These are phyloP conservation scores for Siphamia tubifer DNA, from an alignment of 2,113 vertebrate species.

Conservation along the genomic window DNA sequence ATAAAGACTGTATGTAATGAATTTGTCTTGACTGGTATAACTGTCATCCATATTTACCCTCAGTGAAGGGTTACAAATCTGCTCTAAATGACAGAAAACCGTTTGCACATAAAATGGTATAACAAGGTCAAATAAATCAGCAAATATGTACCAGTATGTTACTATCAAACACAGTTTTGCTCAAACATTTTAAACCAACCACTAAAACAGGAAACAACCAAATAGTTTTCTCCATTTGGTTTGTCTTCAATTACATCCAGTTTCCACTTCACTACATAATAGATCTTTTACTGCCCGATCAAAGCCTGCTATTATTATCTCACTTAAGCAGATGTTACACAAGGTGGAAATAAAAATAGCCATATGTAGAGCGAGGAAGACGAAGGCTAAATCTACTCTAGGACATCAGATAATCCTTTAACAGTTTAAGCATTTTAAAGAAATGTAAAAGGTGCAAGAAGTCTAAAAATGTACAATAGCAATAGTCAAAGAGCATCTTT, in stretches of 20 bases:
- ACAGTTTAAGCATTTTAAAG: background rate
- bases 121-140: too few relatives aligned
- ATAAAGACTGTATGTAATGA: background rate
- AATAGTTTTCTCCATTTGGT: background rate
- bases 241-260: background rate
- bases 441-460: too few relatives aligned
- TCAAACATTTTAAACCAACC: background rate
- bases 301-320: conserved; percentile 9
- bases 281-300: background rate
- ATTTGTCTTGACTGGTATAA: background rate
- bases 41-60: background rate
- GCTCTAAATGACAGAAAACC: background rate
- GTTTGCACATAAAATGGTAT: background rate
- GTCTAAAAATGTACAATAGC: too few relatives aligned
- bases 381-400: conserved; percentile 4
- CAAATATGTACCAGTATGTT: too few relatives aligned
- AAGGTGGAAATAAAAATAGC: conserved; percentile 36
- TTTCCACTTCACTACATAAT: background rate
- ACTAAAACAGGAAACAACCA: background rate
- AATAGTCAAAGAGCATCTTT: background rate
- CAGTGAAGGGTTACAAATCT: background rate
- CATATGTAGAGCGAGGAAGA: conserved; percentile 6
- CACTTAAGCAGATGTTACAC: conserved; percentile 16
- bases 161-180: background rate
- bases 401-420: conserved; percentile 21